A percentile compares a stretch with the other conserved stretches of the same genome.
These are phyloP conservation scores for Chionoecetes opilio DNA, from an alignment of 1,140 invertebrate species.

Conservation along the genomic window DNA sequence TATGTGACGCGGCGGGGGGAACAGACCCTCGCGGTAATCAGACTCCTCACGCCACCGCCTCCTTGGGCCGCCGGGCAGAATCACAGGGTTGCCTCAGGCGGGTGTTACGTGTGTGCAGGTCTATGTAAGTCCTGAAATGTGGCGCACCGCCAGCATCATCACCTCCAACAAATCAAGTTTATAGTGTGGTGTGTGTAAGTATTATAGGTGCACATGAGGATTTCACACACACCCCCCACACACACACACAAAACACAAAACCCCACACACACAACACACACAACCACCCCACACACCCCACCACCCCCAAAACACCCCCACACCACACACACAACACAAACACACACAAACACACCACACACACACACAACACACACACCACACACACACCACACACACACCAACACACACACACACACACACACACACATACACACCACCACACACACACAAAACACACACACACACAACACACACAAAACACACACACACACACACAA, in stretches of 20 bases:
- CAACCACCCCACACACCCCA: background rate
- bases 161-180: background rate
- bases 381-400: no score
- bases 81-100: background rate
- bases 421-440: no score
- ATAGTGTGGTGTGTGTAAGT: background rate
- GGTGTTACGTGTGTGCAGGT: background rate
- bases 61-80: background rate
- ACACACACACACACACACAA: background rate
- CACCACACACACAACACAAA: background rate
- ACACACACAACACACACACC: no score
- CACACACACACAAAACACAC: no score
- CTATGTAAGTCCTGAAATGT: background rate
- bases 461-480: background rate
- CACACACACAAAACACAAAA: background rate
- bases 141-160: background rate
- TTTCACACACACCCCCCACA: background rate
- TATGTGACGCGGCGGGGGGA: slow-evolving; percentile 36
- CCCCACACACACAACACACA: background rate
- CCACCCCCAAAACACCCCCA: background rate
- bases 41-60: background rate
- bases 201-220: background rate
- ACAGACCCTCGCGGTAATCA: background rate
- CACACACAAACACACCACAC: background rate
- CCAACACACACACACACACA: slow-evolving; percentile 35